Evolutionary conservation across 2,888 invertebrate genomes (phyloP).

Genomic region (Cotesia congregata): DNA sequence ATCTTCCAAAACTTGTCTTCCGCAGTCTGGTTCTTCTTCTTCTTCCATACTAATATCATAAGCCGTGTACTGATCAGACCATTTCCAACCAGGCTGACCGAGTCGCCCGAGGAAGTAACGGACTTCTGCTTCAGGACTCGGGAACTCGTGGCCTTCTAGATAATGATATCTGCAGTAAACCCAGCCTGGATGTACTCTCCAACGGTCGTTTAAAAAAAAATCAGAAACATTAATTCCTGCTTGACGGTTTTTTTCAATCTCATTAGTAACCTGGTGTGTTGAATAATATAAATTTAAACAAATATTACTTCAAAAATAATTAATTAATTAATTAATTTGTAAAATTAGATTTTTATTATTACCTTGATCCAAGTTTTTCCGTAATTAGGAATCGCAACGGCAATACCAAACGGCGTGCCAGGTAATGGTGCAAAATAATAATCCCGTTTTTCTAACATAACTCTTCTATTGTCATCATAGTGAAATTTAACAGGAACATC

Average conservation of each 20-base stretch:
- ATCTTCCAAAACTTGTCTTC: conserved; percentile 75
- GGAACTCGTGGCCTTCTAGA: conserved; percentile 82
- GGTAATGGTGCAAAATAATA: conserved; percentile 87
- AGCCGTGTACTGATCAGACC: conserved; percentile 76
- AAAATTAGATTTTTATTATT: conserved; percentile 21
- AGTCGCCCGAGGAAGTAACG: conserved; percentile 82
- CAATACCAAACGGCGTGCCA: conserved; percentile 90
- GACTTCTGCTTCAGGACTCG: conserved; percentile 81
- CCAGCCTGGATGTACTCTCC: conserved; percentile 90
- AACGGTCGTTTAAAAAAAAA: conserved; percentile 81
- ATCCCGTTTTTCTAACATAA: conserved; percentile 83
- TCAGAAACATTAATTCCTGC: conserved; percentile 80
- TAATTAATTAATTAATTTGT: background rate
- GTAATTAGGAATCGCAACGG: conserved; percentile 87
- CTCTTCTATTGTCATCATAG: conserved; percentile 88
- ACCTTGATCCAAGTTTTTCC: conserved; percentile 79
- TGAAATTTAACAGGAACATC: conserved; percentile 83
- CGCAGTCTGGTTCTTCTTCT: conserved; percentile 72
- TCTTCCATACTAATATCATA: conserved; percentile 56
- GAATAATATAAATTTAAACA: conserved; percentile 26
- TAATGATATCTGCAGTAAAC: conserved; percentile 91
- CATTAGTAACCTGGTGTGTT: conserved; percentile 78
- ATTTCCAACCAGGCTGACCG: conserved; percentile 74
- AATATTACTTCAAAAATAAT: background rate
- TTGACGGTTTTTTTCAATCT: conserved; percentile 78